These are phyloP conservation scores for Mesocentrotus franciscanus DNA, from an alignment of 53 echinoderm and acorn worm genomes.

Conservation along the genomic window DNA sequence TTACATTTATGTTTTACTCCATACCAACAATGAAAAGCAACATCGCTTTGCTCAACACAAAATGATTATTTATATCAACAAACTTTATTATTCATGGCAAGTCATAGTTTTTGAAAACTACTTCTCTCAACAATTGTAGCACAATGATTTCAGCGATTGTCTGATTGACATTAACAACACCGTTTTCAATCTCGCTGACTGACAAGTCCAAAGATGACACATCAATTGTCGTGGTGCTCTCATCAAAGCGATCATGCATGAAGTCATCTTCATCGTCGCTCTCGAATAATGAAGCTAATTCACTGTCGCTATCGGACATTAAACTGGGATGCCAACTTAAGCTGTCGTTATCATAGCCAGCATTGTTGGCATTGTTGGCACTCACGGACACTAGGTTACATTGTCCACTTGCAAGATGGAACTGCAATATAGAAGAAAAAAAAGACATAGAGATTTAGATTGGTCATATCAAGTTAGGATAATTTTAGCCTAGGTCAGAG, in stretches of 20 bases:
- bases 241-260: not conserved
- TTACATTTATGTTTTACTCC: too few relatives aligned
- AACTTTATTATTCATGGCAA: not conserved
- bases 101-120: constrained; percentile 3
- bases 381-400: not conserved
- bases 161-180: not conserved
- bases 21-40: too few relatives aligned
- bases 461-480: too few relatives aligned
- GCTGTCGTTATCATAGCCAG: not conserved
- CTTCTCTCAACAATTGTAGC: not conserved
- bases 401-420: not conserved
- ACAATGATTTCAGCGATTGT: constrained; percentile 9
- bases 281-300: not conserved
- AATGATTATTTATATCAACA: not conserved
- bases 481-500: too few relatives aligned
- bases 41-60: too few relatives aligned
- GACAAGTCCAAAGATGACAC: not conserved
- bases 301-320: not conserved
- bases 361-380: not conserved
- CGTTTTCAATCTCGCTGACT: not conserved
- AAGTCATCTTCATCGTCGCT: not conserved
- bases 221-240: not conserved
- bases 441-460: not conserved
- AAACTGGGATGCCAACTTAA: not conserved
- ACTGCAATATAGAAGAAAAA: not conserved